A percentile compares a stretch with the other conserved stretches of the same genome.
These are phyloP conservation scores for Mola mola DNA, from an alignment of 2,113 vertebrate genomes.

Conservation along the genomic window DNA sequence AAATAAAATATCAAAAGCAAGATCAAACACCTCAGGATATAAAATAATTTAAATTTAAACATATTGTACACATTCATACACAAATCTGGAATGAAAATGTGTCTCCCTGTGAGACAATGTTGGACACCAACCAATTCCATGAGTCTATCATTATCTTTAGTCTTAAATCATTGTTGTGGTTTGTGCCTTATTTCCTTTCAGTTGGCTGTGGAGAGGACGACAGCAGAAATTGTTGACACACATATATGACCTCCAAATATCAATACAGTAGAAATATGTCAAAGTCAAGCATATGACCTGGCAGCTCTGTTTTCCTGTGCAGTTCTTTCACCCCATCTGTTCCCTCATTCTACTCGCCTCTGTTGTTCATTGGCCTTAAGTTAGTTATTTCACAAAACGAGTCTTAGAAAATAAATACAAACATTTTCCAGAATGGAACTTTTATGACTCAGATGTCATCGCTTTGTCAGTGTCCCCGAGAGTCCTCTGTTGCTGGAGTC, in stretches of 20 bases:
- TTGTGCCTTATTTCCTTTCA: slow-evolving; percentile 75
- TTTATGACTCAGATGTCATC: slow-evolving; percentile 46
- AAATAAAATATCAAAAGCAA: slow-evolving; percentile 53
- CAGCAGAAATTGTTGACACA: slow-evolving; percentile 54
- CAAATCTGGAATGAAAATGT: slow-evolving; percentile 64
- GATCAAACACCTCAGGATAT: slow-evolving; percentile 51
- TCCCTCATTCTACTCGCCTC: slow-evolving; percentile 16
- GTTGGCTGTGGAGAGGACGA: slow-evolving; percentile 62
- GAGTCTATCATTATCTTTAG: slow-evolving; percentile 66
- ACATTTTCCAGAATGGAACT: slow-evolving; percentile 62
- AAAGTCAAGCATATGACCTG: slow-evolving; percentile 46
- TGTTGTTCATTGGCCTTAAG: slow-evolving; percentile 28
- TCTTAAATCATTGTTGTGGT: slow-evolving; percentile 63
- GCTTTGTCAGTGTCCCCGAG: slow-evolving; percentile 18
- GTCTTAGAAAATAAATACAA: slow-evolving; percentile 82
- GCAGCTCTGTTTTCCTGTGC: slow-evolving; percentile 36
- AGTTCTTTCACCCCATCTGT: slow-evolving; percentile 33
- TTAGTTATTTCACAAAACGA: slow-evolving; percentile 78
- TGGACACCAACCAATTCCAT: slow-evolving; percentile 48
- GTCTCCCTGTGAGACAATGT: slow-evolving; percentile 49
- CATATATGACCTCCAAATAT: slow-evolving; percentile 67
- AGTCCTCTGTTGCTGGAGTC: slow-evolving; percentile 33
- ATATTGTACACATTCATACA: slow-evolving; percentile 71
- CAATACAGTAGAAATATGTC: slow-evolving; percentile 68
- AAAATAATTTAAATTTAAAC: slow-evolving; percentile 64